These are phyloP conservation scores for Acanthopleura granulata DNA, from an alignment of 2,888 invertebrate species.

Conservation along the genomic window DNA sequence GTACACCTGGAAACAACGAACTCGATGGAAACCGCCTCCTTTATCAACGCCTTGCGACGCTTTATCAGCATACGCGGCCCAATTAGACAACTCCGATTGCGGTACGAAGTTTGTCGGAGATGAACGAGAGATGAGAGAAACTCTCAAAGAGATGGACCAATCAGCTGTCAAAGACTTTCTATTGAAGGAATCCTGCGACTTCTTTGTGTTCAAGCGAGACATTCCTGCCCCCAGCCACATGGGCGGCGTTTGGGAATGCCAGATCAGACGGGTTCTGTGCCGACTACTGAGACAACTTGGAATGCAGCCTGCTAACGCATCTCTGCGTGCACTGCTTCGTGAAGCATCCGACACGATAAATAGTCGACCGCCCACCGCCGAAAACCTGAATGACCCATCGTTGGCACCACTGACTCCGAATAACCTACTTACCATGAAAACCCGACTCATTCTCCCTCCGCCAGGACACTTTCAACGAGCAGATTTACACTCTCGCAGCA, in stretches of 20 bases:
- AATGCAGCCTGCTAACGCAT: constrained; percentile 24
- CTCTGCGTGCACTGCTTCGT: constrained; percentile 27
- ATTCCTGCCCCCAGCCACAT: constrained; percentile 26
- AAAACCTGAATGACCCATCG: constrained; percentile 26
- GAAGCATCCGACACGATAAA: constrained; percentile 30
- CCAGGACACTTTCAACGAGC: constrained; percentile 25
- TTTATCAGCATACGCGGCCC: no score
- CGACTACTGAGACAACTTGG: constrained; percentile 19
- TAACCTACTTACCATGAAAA: constrained; percentile 27
- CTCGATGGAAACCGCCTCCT: no score
- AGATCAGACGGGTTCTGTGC: constrained; percentile 26
- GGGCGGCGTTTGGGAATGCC: constrained; percentile 33
- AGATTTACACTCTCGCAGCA: constrained; percentile 28
- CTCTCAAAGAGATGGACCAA: no score
- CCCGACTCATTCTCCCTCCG: constrained; percentile 24
- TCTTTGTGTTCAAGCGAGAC: constrained; percentile 19
- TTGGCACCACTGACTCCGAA: constrained; percentile 29
- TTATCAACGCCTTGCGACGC: no score
- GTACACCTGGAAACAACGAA: no score
- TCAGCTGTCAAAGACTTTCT: constrained; percentile 23
- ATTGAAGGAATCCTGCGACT: constrained; percentile 20
- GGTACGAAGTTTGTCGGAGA: no score
- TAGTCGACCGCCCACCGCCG: constrained; percentile 24
- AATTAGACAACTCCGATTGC: no score
- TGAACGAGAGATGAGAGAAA: no score